Evolutionary conservation across 1,140 invertebrate genomes (phyloP), one percentile per base, ranked within the genome.

Genomic region (Pristionchus pacificus): DNA sequence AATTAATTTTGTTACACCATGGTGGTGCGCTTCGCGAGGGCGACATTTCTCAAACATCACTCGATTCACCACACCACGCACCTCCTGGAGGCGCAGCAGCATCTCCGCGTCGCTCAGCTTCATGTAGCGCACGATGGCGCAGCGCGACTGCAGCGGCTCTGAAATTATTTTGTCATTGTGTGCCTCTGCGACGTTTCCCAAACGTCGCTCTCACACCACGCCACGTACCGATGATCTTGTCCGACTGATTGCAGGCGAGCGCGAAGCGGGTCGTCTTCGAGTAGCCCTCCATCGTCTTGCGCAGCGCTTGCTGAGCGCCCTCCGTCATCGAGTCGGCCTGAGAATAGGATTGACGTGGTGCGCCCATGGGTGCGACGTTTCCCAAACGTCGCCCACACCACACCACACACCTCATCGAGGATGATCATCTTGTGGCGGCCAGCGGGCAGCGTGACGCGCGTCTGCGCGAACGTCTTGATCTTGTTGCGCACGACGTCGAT

Each of bases 381-480:
- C n/a, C n/a, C n/a, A n/a, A n/a, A n/a, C n/a, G n/a, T n/a, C n/a
- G n/a, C n/a, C n/a, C n/a, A n/a, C n/a, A n/a, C n/a, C n/a, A n/a
- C n/a, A n/a, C n/a, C n/a, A n/a, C n/a, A 19, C 19, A 49, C 38
- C 87, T 99, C 97, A 87, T 99, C 97, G 24, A 99, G 85, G 75
- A 99, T 97, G 59, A 99, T 92, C 72, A 99, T 96, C 86, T 99
- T 99, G 84, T 99, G 97, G 60, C 91, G 88, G 1, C 92, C 92
- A 24, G 88, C 86, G 0, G 93, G 92, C 60, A 99, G 85, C 2
- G 93, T 98, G 0, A 98, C 92, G 80, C 88, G 84, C 83, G 95
- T 92, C 82, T 97, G 94, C 0, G 95, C 95, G 88, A 98, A 98
- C 90, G 95, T 93, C 87, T 98, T 98, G 1, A 98, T 96, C 87